Evolutionary conservation across 2,888 invertebrate species (phyloP).

Genomic region (Drosophila parthenogenetica): DNA sequence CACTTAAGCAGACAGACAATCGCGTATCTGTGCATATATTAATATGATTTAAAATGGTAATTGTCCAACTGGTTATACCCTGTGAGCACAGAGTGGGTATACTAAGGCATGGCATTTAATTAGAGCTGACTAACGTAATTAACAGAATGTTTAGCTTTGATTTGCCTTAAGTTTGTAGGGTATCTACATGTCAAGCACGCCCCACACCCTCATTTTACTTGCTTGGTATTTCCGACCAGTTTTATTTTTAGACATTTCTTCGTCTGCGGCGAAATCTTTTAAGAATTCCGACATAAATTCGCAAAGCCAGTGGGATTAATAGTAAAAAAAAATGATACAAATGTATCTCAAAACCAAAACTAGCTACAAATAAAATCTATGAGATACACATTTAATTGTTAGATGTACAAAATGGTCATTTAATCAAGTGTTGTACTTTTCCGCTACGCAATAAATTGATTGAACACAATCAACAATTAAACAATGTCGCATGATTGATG

Average conservation of each 20-base stretch:
- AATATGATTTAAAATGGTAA: slow-evolving; percentile 26
- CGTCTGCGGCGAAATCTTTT: neutral
- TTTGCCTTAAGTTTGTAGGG: neutral
- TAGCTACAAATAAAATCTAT: neutral
- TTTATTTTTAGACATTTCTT: slow-evolving; percentile 16
- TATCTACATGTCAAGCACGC: neutral
- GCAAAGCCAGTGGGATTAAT: neutral
- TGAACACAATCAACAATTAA: slow-evolving; percentile 30
- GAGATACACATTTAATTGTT: neutral
- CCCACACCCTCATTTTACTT: neutral
- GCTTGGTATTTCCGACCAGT: slow-evolving; percentile 9
- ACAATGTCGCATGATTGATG: slow-evolving; percentile 23
- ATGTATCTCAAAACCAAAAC: neutral
- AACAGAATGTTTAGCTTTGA: too few relatives aligned
- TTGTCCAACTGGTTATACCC: slow-evolving; percentile 36
- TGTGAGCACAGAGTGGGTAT: slow-evolving; percentile 1
- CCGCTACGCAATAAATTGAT: slow-evolving; percentile 26
- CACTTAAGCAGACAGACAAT: slow-evolving; percentile 15
- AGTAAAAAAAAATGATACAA: neutral
- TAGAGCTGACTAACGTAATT: neutral
- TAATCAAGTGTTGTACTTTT: slow-evolving; percentile 19
- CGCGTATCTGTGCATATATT: slow-evolving; percentile 33
- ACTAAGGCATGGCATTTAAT: neutral
- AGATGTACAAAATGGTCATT: neutral
- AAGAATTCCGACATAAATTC: slow-evolving; percentile 5